Percentiles rank a stretch among this genome's conserved stretches.
Evolutionary conservation across 2,888 invertebrate genomes (phyloP).

Genomic region (Eudemis profundana): DNA sequence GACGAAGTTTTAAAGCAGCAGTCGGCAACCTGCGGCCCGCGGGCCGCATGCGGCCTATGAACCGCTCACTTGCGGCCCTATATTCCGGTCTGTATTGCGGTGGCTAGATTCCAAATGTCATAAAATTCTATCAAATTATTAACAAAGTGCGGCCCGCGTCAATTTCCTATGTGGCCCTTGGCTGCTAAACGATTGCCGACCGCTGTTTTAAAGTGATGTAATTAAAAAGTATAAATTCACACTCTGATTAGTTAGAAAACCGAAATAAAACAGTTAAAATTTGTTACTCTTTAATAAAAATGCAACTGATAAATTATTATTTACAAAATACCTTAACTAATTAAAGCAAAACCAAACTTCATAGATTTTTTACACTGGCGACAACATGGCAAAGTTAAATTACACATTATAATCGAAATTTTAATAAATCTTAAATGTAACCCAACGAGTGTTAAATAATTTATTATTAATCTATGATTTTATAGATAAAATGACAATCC

Average conservation of each 20-base stretch:
- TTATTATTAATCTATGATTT: conserved; percentile 45
- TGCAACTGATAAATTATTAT: conserved; percentile 77
- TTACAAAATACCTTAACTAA: conserved; percentile 73
- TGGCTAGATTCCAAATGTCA: no score
- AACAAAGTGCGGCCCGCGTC: no score
- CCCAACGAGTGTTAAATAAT: conserved; percentile 55
- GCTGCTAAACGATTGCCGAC: no score
- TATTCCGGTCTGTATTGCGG: no score
- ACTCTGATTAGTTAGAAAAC: background rate
- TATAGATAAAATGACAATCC: conserved; percentile 44
- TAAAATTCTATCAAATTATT: no score
- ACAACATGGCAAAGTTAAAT: conserved; percentile 47
- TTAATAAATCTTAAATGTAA: conserved; percentile 60
- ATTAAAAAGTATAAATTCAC: no score
- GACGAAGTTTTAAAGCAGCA: no score
- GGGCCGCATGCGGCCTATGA: no score
- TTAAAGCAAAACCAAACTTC: conserved; percentile 81
- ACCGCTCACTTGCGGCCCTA: no score
- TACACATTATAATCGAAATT: conserved; percentile 58
- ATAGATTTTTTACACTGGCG: conserved; percentile 64
- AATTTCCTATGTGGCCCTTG: no score
- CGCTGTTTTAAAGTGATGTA: no score
- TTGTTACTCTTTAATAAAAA: conserved; percentile 76
- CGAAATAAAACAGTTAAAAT: conserved; percentile 48
- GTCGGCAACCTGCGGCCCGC: no score